Base-by-base conservation (phyloP, 2,888 invertebrate species). In the Suillia variegata region DNA sequence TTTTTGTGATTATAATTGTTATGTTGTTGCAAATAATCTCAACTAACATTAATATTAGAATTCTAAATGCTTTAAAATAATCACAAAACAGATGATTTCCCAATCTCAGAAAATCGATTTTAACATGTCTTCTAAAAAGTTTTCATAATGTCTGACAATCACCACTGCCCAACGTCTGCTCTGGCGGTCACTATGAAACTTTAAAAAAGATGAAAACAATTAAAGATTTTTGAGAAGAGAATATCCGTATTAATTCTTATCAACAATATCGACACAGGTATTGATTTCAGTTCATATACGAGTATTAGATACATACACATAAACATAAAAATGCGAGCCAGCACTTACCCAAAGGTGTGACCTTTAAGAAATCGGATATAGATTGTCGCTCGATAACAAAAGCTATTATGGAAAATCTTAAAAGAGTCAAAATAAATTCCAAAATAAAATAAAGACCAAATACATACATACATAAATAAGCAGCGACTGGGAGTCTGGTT, bases 221-320 rank as follows among this genome's bases (percentile, higher is more conserved):
- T n/a, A 58, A 53, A 42, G n/a, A 42, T 18, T 45, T 45, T 45
- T 38, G 15, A 38, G n/a, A n/a, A n/a, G n/a, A 20, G 17, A 45
- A 17, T 18, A 45, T 18, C 45, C 18, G 45, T 8, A 45, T 18
- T 38, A 18, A 45, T 17, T 45, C 4, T 45, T 20, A 45, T 18
- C 45, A 45, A 4, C 45, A 45, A 18, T 20, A 59, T 54, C 59
- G 55, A 26, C 49, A 12, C 13, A 20, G 51, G 59, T 59, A 59
- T 59, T 59, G 59, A 59, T 59, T 59, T 59, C 59, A 58, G 26
- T 49, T 54, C 22, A 48, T 15, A 26, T 47, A 20, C 26, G n/a
- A n/a, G n/a, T n/a, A n/a, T n/a, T n/a, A n/a, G n/a, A n/a, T n/a
- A n/a, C n/a, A n/a, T n/a, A n/a, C n/a, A n/a, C n/a, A n/a, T n/a